Base-by-base conservation (phyloP, 2,888 invertebrate species). In the Ormyrus pomaceus region DNA sequence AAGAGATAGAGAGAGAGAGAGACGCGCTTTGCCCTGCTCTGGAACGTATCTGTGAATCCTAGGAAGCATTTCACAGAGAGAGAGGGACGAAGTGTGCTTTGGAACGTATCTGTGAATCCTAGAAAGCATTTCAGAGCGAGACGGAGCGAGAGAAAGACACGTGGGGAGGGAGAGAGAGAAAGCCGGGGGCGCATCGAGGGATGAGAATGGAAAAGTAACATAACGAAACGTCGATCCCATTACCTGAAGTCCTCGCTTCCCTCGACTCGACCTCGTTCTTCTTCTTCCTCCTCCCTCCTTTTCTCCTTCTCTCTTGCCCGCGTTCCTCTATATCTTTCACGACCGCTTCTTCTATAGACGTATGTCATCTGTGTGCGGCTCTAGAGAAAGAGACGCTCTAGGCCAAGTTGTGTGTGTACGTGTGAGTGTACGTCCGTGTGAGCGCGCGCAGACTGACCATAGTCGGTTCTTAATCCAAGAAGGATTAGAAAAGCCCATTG, bases 201-300 rank as follows among this genome's bases (percentile, higher is more conserved):
- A 88, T 87, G 88, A 86, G 89, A 88, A 88, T 88, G 88, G 88
- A 89, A 89, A 89, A 89, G 90, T 89, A 90, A 89, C 90, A 88
- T 88, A 90, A 90, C 89, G 89, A 89, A 89, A 90, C 88, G 90
- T 89, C 90, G 89, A 90, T 90, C 90, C 89, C 88, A 90, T 90
- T 90, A 90, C 88, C 88, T 86, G 87, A 82, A 86, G 86, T 85
- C 86, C 84, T 83, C 82, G 75, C 70, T 77, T 78, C 78, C 64
- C 59, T n/a, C 62, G 64, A 59, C 64, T 50, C 72, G 81, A 73
- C 80, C 80, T 76, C 74, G 62, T 64, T 65, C 68, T 64, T 85
- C 81, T 62, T 45, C 13, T 48, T 69, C 71, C 59, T 59, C 50
- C 46, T 56, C 58, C n/a, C 9, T 70, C 19, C 64, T 80, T 82